Percentiles rank a stretch among this genome's conserved stretches.
These are phyloP conservation scores for Casuarius casuarius DNA, from an alignment of 2,113 vertebrate genomes.

Conservation along the genomic window DNA sequence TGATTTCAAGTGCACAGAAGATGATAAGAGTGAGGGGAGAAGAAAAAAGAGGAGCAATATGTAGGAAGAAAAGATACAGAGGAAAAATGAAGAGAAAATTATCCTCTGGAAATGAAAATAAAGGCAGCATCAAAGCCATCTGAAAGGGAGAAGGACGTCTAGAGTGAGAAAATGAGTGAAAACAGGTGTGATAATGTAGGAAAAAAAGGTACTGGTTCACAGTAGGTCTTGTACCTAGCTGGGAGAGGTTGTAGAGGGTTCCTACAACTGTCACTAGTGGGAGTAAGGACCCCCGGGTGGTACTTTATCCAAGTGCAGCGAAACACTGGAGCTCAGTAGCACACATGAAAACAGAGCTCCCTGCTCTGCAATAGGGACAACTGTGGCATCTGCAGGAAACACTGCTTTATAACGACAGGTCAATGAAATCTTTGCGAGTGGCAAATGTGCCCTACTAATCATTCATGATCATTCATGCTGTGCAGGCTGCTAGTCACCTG, in stretches of 20 bases:
- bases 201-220: background rate
- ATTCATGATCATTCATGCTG: background rate
- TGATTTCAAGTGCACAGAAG: background rate
- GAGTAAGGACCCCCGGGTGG: background rate
- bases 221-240: background rate
- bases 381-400: background rate
- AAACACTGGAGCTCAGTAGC: background rate
- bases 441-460: background rate
- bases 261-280: background rate
- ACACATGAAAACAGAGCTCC: background rate
- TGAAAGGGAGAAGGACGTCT: background rate
- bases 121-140: background rate
- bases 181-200: background rate
- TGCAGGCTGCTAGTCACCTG: background rate
- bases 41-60: background rate
- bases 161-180: background rate
- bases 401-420: background rate
- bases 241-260: background rate
- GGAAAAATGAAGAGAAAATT: background rate
- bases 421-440: fast-evolving
- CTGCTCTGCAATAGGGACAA: background rate
- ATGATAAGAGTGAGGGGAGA: background rate
- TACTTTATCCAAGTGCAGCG: background rate
- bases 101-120: background rate
- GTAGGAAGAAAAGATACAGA: background rate